Evolutionary conservation across 2,888 invertebrate species (phyloP), one percentile per base, ranked within the genome.

Genomic region (Polymixis lichenea): DNA sequence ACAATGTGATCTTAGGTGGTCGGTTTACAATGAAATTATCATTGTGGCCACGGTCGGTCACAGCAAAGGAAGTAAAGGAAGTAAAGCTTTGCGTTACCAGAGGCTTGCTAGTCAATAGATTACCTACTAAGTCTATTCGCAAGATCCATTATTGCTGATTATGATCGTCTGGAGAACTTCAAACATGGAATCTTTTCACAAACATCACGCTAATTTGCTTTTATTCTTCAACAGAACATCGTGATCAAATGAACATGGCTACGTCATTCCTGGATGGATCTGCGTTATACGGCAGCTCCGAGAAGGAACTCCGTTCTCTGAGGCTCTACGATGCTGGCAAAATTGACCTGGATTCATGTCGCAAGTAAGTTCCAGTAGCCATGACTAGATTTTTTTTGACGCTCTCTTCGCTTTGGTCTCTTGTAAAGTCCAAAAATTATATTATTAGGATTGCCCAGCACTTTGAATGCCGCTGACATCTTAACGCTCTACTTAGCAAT

Each of bases 201-300:
- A 25, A n/a, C 13, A 25, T 51, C 38, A 17, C n/a, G 17, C 9
- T 49, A 51, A 83, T 1, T 32, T 56, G 32, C 5, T 7, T 22
- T 1, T 8, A n/a, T 58, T 67, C 19, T 64, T 65, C 28, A 28
- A 65, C 93, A 98, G 98, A 97, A 80, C 95, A 97, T 80, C 97
- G 99, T 66, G 98, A 98, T 87, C 98, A 98, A 91, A 98, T 99
- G 98, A 99, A 99, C 93, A 96, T 98, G 78, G 99, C 98, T 0
- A 98, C 98, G 0, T 97, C 98, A 2, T 98, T 98, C 91, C 95
- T 99, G 75, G 99, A 99, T 89, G 99, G 98, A 0, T 98, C 98
- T 0, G 98, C 98, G 1, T 94, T 99, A 72, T 99, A 99, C 91
- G 98, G 98, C 19, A 97, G 97, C 80, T 98, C 98, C 0, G 97